Base-by-base conservation (phyloP, 2,113 vertebrate species). In the Protobothrops flavoviridis region DNA sequence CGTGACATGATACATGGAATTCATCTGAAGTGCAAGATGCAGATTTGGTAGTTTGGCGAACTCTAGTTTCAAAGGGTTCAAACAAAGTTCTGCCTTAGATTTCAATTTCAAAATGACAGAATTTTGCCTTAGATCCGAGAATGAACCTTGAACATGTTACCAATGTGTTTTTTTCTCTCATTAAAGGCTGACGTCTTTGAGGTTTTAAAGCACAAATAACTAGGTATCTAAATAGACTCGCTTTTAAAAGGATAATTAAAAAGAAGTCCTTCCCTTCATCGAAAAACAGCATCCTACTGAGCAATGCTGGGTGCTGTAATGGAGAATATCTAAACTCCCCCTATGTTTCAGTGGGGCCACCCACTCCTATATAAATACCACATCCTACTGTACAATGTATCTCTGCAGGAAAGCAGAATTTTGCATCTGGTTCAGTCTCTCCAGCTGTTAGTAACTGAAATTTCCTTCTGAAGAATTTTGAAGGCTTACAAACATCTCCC, bases 241-340 rank as follows among this genome's bases (percentile, higher is more conserved):
- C 91, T 91, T 87, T 74, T 85, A 0, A 90, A 86, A 93, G 48
- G n/a, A 15, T 91, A 4, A 33, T 81, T 81, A 94, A 93, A 33
- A 87, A 0, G 2, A 91, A 85, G 87, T 1, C 23, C 3, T 0
- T 17, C 86, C n/a, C 3, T 0, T 17, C 88, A 91, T 59, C 52
- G 93, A 86, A 91, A 81, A 55, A 69, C 64, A 88, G 92, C 0
- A 1, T 50, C 93, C 26, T 23, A 48, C 39, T 61, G 64, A 56
- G 15, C 74, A 0, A 9, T 53, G 88, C 57, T 92, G 50, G 55
- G 59, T 88, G 91, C 45, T 0, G 20, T 20, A 93, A 81, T 91
- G 33, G 61, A 57, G 90, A 93, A 93, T 93, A 74, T 5, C 59
- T 59, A 45, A 94, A 39, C 17, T 26, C 57, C 17, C 43, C 90